Evolutionary conservation across 2,797 vertebrate genomes (phyloP).

Genomic region (Xerus rutilus): DNA sequence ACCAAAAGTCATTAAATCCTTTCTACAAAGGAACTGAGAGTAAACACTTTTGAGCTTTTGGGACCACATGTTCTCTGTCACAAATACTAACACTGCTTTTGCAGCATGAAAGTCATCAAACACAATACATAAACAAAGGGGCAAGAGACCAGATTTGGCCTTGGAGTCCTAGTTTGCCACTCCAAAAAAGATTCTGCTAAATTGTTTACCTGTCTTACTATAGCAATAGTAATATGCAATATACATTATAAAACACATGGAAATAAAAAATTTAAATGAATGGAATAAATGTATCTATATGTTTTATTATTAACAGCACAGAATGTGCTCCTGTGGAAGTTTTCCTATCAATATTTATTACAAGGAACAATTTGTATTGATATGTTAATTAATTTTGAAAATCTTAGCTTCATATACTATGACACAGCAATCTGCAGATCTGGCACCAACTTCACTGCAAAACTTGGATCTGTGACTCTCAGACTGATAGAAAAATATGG

Average conservation of each 20-base stretch:
- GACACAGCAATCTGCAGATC: background rate
- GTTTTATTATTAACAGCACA: constrained; percentile 40
- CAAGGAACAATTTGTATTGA: constrained; percentile 20
- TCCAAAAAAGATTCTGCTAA: background rate
- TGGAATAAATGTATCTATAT: constrained; percentile 7
- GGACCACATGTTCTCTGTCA: background rate
- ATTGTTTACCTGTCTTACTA: background rate
- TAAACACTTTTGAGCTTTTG: background rate
- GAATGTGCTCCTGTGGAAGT: background rate
- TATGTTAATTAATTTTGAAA: constrained; percentile 59
- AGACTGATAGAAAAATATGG: background rate
- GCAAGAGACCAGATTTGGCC: background rate
- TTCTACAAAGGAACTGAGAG: background rate
- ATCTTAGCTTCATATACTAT: background rate
- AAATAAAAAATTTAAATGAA: background rate
- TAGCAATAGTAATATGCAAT: background rate
- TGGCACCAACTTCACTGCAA: background rate
- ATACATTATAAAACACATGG: background rate
- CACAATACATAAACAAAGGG: background rate
- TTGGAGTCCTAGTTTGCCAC: background rate
- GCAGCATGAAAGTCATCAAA: background rate
- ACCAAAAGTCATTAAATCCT: background rate
- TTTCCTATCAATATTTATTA: constrained; percentile 24
- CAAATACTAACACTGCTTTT: background rate
- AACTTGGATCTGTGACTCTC: background rate